These are phyloP conservation scores for Gasterosteus nipponicus DNA, from an alignment of 2,113 vertebrate genomes.

Conservation along the genomic window DNA sequence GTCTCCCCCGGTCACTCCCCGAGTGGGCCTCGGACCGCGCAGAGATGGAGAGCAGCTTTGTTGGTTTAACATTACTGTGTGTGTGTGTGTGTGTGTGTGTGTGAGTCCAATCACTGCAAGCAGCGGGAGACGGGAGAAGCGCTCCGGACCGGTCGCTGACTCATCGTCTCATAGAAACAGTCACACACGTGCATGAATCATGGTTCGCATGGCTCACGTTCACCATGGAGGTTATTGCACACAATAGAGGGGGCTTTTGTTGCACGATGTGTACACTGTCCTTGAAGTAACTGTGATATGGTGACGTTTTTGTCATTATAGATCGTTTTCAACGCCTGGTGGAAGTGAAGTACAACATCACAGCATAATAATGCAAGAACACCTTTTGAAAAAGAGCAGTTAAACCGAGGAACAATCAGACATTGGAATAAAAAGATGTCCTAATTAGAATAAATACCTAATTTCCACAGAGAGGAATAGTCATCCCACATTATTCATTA, in stretches of 20 bases:
- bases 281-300: not conserved
- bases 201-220: not conserved
- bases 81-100: constrained; percentile 11
- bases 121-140: constrained; percentile 20
- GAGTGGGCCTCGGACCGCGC: not conserved
- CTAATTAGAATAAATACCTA: not conserved
- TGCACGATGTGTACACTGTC: not conserved
- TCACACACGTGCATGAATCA: constrained; percentile 20
- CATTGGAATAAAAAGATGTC: not conserved
- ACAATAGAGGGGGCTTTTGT: not conserved
- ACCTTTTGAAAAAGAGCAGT: not conserved
- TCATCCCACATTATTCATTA: not conserved
- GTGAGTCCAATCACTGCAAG: constrained; percentile 21
- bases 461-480: not conserved
- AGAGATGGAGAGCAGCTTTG: constrained; percentile 15
- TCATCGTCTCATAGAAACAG: constrained; percentile 26
- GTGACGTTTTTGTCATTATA: not conserved
- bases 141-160: constrained; percentile 41
- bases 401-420: not conserved
- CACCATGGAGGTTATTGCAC: not conserved
- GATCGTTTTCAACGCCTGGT: not conserved
- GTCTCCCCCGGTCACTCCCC: not conserved
- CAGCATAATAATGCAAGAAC: not conserved
- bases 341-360: not conserved
- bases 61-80: constrained; percentile 23